Evolutionary conservation across 2,797 vertebrate genomes (phyloP).

Genomic region (Telmatherina bonti): DNA sequence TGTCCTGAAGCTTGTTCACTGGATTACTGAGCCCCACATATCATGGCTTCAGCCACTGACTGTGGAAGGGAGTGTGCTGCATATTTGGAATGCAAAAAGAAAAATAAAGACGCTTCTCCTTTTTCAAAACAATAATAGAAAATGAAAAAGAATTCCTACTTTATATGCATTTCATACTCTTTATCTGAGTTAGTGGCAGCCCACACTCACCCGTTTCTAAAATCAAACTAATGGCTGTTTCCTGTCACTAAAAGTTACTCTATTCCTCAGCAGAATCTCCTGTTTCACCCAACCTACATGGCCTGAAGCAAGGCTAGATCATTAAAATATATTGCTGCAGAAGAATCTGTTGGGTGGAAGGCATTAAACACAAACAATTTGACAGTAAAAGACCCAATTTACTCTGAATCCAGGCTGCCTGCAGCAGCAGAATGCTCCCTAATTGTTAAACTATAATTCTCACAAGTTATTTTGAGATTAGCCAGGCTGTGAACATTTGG

Average conservation of each 20-base stretch:
- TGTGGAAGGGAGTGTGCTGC: constrained; percentile 27
- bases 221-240: constrained; percentile 22
- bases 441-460: constrained; percentile 51
- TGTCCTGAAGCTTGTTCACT: constrained; percentile 67
- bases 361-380: constrained; percentile 78
- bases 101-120: constrained; percentile 3
- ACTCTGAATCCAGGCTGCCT: constrained; percentile 53
- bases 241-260: constrained; percentile 33
- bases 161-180: background rate
- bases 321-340: constrained; percentile 75
- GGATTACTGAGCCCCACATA: constrained; percentile 62
- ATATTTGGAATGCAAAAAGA: constrained; percentile 12
- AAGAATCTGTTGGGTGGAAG: constrained; percentile 68
- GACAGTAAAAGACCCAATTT: constrained; percentile 75
- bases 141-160: background rate
- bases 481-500: constrained; percentile 38
- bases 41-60: constrained; percentile 40
- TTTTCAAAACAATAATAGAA: constrained; percentile 12
- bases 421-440: constrained; percentile 36
- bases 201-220: background rate
- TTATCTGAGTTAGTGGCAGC: background rate
- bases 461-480: constrained; percentile 56
- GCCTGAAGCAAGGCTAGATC: constrained; percentile 62
- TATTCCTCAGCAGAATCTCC: constrained; percentile 45
- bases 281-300: constrained; percentile 49